These are phyloP conservation scores for Camponotus fellah DNA, from an alignment of 2,888 invertebrate genomes.

Conservation along the genomic window DNA sequence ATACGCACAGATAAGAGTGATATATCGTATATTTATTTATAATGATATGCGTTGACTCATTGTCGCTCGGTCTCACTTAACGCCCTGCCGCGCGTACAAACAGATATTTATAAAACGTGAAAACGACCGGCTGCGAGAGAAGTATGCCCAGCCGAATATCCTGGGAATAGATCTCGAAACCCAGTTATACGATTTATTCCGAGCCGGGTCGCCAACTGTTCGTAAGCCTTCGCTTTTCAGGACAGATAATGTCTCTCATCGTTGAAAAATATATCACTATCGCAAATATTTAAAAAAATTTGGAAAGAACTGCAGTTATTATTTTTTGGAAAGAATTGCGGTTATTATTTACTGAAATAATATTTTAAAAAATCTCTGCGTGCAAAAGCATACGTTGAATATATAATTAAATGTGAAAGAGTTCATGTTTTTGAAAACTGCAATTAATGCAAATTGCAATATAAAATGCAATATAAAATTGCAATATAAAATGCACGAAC, in stretches of 20 bases:
- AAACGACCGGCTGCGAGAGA: conserved; percentile 68
- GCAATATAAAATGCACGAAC: neutral
- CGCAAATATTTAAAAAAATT: neutral
- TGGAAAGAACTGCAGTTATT: neutral
- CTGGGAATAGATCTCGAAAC: conserved; percentile 82
- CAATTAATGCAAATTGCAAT: neutral
- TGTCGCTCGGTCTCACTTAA: conserved; percentile 48
- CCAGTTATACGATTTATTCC: conserved; percentile 80
- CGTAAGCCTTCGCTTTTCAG: conserved; percentile 56
- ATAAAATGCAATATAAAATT: neutral
- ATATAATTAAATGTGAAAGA: neutral
- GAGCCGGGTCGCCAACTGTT: conserved; percentile 69
- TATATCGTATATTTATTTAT: conserved; percentile 53
- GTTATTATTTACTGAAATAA: neutral
- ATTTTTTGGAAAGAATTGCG: neutral
- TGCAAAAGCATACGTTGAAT: neutral
- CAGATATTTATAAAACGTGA: conserved; percentile 80
- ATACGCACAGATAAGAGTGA: neutral
- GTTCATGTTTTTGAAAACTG: neutral
- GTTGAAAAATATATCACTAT: neutral
- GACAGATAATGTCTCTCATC: neutral
- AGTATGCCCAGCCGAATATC: conserved; percentile 75
- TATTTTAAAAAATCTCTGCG: neutral
- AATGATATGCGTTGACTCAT: conserved; percentile 65
- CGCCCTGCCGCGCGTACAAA: conserved; percentile 38